Percentiles rank a stretch among this genome's conserved stretches.
phyloP scores from a whole-genome alignment of 2,888 invertebrate species.

The Teinopalpus imperialis region DNA sequence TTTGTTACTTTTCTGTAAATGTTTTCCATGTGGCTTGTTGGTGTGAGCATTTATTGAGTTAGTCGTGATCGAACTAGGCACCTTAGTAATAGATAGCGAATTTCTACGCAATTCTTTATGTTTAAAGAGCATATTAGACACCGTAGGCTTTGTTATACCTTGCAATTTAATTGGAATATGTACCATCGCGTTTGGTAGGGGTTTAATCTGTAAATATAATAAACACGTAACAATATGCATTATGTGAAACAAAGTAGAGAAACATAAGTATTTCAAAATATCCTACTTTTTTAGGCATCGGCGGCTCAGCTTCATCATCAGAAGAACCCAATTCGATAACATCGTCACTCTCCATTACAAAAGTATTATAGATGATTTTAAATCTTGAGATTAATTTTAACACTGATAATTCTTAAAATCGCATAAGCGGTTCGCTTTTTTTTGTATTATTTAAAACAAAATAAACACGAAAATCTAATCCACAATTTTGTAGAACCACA shows the following conservation, averaged over 20 bases:
- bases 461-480: too few species aligned
- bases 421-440: too few species aligned
- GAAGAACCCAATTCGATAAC: slow-evolving; percentile 75
- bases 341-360: slow-evolving; percentile 60
- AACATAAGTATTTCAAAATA: too few species aligned
- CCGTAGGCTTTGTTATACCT: slow-evolving; percentile 52
- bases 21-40: slow-evolving; percentile 38
- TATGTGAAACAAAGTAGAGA: too few species aligned
- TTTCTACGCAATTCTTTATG: slow-evolving; percentile 38
- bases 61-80: slow-evolving; percentile 30
- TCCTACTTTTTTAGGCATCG: slow-evolving; percentile 60
- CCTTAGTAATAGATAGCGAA: not conserved
- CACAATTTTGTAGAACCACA: too few species aligned
- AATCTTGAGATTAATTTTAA: too few species aligned
- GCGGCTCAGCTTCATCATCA: slow-evolving; percentile 65
- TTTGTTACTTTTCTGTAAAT: slow-evolving; percentile 25
- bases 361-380: too few species aligned
- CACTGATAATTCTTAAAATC: too few species aligned
- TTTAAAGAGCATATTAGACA: slow-evolving; percentile 30
- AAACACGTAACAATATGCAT: slow-evolving; percentile 19
- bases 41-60: slow-evolving; percentile 42
- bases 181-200: slow-evolving; percentile 65
- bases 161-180: slow-evolving; percentile 57
- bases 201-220: slow-evolving; percentile 53
- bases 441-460: too few species aligned